Evolutionary conservation across 2,797 vertebrate species (phyloP), one percentile per base, ranked within the genome.

Genomic region (Vireo griseus): DNA sequence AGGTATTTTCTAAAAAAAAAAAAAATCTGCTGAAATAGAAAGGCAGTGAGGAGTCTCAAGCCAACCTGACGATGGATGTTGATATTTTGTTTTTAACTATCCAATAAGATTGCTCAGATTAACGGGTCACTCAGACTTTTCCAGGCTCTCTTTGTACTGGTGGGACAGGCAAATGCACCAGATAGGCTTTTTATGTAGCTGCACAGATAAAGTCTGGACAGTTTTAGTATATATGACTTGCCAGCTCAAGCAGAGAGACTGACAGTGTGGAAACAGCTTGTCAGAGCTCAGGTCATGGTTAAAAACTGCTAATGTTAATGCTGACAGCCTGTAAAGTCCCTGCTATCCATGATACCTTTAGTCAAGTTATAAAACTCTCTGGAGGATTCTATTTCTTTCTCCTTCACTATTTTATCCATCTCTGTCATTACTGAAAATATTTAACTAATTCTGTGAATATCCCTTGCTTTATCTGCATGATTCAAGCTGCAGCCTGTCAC

Each of bases 181-280:
- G 80, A 87, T 95, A 95, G 92, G 92, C 93, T 96, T 96, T 95
- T 92, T 77, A 96, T 96, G 93, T 89, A 93, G 87, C 81, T 95
- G 94, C 72, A 97, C 93, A 96, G 90, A 92, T 94, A 95, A 93
- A 94, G 92, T 94, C 95, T 97, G 96, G 94, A 96, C 96, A 91
- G 88, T 95, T 96, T 96, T 95, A 94, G 84, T 95, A 58, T 95
- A 94, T 95, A 92, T 62, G 90, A 95, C 93, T 95, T 97, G 94
- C 94, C 96, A 97, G 92, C 96, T 97, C 78, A 95, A 93, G 95
- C 90, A 93, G 84, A 95, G 94, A 97, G 96, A 95, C 94, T 97
- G 96, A 96, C 96, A 94, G 93, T 95, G 96, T 95, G 93, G 95
- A 96, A 96, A 96, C 95, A 95, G 94, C 94, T 96, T 97, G 96